Evolutionary conservation across 2,888 invertebrate genomes (phyloP).

Genomic region (Melieria crassipennis): DNA sequence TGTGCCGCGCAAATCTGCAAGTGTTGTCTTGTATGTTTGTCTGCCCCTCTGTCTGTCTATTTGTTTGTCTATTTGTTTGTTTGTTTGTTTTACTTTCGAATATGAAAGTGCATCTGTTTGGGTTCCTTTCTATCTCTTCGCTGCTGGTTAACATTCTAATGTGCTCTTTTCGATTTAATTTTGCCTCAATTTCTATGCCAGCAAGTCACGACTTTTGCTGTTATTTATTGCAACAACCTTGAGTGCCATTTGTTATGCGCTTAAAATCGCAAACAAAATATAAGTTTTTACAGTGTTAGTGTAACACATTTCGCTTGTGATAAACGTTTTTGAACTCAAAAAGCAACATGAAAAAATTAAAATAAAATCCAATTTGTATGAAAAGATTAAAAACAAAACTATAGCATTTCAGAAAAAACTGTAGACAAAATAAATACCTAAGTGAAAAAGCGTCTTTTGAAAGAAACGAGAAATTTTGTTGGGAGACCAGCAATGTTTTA

Average conservation of each 20-base stretch:
- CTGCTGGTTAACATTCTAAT: constrained; percentile 13
- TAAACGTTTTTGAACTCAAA: too few species aligned
- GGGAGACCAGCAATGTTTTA: too few species aligned
- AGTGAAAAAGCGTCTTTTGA: too few species aligned
- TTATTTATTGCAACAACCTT: constrained; percentile 17
- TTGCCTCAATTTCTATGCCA: background rate
- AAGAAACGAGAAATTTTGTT: too few species aligned
- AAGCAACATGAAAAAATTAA: too few species aligned
- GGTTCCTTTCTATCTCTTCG: background rate
- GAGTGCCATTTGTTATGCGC: constrained; percentile 23
- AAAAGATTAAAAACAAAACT: too few species aligned
- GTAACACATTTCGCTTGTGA: background rate
- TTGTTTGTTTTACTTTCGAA: background rate
- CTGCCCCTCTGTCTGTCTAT: background rate
- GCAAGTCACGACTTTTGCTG: constrained; percentile 10
- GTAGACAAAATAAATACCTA: too few species aligned
- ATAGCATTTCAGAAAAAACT: too few species aligned
- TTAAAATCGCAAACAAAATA: constrained; percentile 8
- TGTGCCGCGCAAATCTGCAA: background rate
- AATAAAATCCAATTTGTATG: too few species aligned
- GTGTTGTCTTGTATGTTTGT: background rate
- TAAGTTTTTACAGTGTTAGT: background rate
- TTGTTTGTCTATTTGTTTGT: background rate
- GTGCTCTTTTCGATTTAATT: background rate
- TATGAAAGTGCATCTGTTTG: constrained; percentile 18